Base-by-base conservation (phyloP, 1,140 invertebrate genomes). In the Aphaenogaster floridana region DNA sequence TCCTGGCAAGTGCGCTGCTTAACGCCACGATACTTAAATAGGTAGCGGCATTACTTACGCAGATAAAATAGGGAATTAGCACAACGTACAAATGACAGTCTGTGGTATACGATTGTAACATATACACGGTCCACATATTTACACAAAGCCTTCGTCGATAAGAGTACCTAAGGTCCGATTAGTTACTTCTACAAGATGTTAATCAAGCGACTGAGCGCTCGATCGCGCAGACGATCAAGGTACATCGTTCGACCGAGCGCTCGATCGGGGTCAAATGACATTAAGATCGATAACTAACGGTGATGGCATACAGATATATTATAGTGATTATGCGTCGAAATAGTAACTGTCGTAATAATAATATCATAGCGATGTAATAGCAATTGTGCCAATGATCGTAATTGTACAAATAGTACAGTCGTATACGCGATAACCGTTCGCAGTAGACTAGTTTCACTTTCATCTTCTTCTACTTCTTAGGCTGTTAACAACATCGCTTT, bases 211-310 rank as follows among this genome's bases (percentile, higher is more conserved):
- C 42, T 39, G 80, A 54, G 28, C 13, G 48, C 11, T 50, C 45
- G 21, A 71, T 50, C 11, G 21, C 45, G 45, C 21, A 39, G 17
- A 21, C 74, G 74, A n/a, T 78, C 39, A 39, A 45, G 42, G 15
- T 68, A 9, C 34, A 21, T 36, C 78, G 61, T n/a, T 68, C 64
- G 39, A 45, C 8, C n/a, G 64, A 21, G 64, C 78, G 64, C n/a
- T 71, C 61, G 78, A 81, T 57, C 78, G 68, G 42, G 17, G 1
- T 84, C 54, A 69, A 50, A 74, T 13, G 54, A 74, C 52, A 72
- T 74, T 42, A 34, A 81, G 79, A 57, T 80, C 66, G 79, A 83
- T 74, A 74, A 36, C 15, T 61, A 74, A 76, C 54, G 45, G 28
- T 7, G 69, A 61, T 61, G 28, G 54, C 42, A 3, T 61, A 48